These are phyloP conservation scores for Bombylius discolor DNA, from an alignment of 2,888 invertebrate genomes.

Conservation along the genomic window DNA sequence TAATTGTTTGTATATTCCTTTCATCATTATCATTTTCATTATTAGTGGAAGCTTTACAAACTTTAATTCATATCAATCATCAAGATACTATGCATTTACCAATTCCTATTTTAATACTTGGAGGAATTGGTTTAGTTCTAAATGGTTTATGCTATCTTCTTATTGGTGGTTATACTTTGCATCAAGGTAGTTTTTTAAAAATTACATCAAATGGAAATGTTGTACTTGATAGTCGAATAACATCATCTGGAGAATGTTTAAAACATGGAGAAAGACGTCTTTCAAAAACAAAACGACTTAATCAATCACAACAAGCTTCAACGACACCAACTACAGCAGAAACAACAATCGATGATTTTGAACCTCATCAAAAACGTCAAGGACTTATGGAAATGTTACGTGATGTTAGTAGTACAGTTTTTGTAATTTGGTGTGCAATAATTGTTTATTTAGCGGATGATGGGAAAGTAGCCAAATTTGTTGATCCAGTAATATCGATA, in stretches of 20 bases:
- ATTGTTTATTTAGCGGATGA: conserved; percentile 46
- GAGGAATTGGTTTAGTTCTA: conserved; percentile 54
- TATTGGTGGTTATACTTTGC: conserved; percentile 66
- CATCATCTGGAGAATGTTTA: conserved; percentile 25
- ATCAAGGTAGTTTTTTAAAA: conserved; percentile 56
- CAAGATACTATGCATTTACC: conserved; percentile 63
- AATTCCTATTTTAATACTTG: conserved; percentile 58
- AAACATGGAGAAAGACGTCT: conserved; percentile 37
- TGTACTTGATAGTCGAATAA: conserved; percentile 44
- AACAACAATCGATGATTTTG: not conserved
- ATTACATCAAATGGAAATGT: conserved; percentile 49
- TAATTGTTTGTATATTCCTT: conserved; percentile 69
- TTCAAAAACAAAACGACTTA: conserved; percentile 33
- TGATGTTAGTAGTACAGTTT: conserved; percentile 53
- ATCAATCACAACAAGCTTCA: conserved; percentile 1
- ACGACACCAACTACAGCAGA: no score
- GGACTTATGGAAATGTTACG: conserved; percentile 47
- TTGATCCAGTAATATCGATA: conserved; percentile 64
- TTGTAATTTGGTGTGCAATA: conserved; percentile 56
- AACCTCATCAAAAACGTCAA: conserved; percentile 38
- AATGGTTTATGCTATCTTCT: conserved; percentile 67
- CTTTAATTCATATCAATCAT: conserved; percentile 60
- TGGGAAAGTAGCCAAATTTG: conserved; percentile 50
- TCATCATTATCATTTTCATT: conserved; percentile 72
- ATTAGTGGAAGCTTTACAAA: conserved; percentile 68